Evolutionary conservation across 2,113 vertebrate species (phyloP), one percentile per base, ranked within the genome.

Genomic region (Sturnira hondurensis): DNA sequence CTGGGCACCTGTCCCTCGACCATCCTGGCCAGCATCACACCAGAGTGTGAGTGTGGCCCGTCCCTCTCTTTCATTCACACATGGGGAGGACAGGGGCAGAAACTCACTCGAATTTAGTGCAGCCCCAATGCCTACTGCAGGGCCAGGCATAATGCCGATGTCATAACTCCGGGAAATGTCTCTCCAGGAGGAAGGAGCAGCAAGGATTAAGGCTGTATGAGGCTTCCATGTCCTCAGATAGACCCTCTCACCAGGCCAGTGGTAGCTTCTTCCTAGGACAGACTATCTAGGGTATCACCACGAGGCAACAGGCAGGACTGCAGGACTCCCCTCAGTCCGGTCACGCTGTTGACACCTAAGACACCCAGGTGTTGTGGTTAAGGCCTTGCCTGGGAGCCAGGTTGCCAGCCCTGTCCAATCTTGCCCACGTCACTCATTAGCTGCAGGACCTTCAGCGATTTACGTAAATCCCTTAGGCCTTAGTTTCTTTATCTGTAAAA

Each of bases 401-500:
- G 13, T 14, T 22, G 26, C 1, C 14, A 36, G 24, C 20, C 81
- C 14, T 45, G 14, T 61, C 56, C 11, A 13, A 4, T 20, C 4
- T 41, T 7, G 4, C 11, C 58, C 38, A 10, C 5, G 41, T 31
- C 11, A 20, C 28, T 50, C 6, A 70, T 3, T 13, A 70, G 43
- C 38, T 56, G 10, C 28, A 20, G 14, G 54, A 80, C 36, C 41
- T 80, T 65, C 50, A 47, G 22, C 5, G 50, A 90, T 14, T 76
- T n/a, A 31, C 9, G 61, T 74, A 41, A 26, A 36, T 4, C 14
- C 38, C 50, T 26, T 20, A 26, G 54, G 50, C 41, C 56, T 95
- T 67, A 73, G 28, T 93, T 67, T 92, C 68, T 16, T 63, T 16
- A 41, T 43, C 74, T 92, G 24, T 31, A 78, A 86, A 86, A 87